Conservation (phyloP, 1,140 invertebrate genomes). For the Diabrotica virgifera region DNA sequence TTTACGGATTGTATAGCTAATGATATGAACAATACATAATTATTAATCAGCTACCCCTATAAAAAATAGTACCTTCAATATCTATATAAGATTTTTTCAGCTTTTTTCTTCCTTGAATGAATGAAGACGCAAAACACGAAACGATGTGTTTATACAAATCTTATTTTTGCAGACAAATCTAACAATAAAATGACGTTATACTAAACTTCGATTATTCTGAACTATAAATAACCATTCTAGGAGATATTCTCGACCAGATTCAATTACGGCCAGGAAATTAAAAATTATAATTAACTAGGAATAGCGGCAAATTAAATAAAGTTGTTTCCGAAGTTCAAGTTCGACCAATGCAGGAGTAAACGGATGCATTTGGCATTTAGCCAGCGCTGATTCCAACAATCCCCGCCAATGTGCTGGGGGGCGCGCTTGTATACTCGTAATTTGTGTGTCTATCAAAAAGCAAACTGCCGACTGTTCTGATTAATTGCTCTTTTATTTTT, state of each 20-base stretch:
- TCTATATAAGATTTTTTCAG: no score
- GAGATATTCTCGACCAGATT: background rate
- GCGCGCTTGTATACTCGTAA: background rate
- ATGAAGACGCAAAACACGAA: no score
- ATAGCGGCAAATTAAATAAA: background rate
- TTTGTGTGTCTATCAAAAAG: no score
- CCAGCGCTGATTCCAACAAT: background rate
- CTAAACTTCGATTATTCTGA: background rate
- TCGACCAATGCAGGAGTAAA: background rate
- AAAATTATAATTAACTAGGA: constrained; percentile 3
- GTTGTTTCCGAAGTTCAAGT: constrained; percentile 7
- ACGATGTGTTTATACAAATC: no score
- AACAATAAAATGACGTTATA: background rate
- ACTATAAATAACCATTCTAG: background rate
- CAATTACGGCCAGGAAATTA: constrained; percentile 3
- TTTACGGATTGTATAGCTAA: no score
- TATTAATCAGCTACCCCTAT: no score
- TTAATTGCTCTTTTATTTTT: no score
- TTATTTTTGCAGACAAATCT: background rate
- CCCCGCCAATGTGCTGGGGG: background rate
- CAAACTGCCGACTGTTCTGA: no score
- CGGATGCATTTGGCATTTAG: constrained; percentile 8
- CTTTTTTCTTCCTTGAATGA: no score
- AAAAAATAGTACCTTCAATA: no score
- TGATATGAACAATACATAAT: no score